Evolutionary conservation across 2,888 invertebrate genomes (phyloP), one percentile per base, ranked within the genome.

Genomic region (Sthenelais limicola): DNA sequence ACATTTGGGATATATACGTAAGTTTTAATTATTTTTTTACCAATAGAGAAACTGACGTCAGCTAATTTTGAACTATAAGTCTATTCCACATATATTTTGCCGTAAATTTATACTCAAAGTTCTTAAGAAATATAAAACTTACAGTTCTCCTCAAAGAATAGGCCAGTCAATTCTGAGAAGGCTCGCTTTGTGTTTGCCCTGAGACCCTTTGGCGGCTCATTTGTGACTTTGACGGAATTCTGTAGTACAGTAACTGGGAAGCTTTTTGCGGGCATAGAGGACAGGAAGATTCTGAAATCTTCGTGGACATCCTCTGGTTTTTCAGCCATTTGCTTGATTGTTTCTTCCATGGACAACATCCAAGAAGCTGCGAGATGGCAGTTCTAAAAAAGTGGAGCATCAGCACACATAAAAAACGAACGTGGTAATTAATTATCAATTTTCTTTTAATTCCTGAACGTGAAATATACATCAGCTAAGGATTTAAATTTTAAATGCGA

Each of bases 111-210:
- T n/a, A n/a, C n/a, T n/a, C n/a, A n/a, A n/a, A n/a, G n/a, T n/a
- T n/a, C n/a, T n/a, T n/a, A 15, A 43, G 5, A 58, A 4, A 35
- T 12, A 35, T 24, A 49, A 54, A 5, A 47, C 73, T 88, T 88
- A 93, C 94, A 89, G 85, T 95, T 92, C 76, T 92, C 91, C 88
- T 96, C 94, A 83, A 95, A 96, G 86, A 93, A 94, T 68, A 92
- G 93, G 0, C 90, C 89, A 0, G 94, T 94, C 82, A 96, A 94
- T 84, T 93, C 92, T 76, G 93, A 92, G 82, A 96, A 95, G 0
- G 92, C 92, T 26, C 93, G 91, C 85, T 94, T 94, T 0, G 95
- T 94, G 90, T 96, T 96, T 0, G 94, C 85, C 51, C 86, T 79
- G 21, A 88, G 77, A n/a, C 88, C 88, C 76, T 88, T 89, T 0